Evolutionary conservation across 2,113 vertebrate species (phyloP).

Genomic region (Microtus oregoni): DNA sequence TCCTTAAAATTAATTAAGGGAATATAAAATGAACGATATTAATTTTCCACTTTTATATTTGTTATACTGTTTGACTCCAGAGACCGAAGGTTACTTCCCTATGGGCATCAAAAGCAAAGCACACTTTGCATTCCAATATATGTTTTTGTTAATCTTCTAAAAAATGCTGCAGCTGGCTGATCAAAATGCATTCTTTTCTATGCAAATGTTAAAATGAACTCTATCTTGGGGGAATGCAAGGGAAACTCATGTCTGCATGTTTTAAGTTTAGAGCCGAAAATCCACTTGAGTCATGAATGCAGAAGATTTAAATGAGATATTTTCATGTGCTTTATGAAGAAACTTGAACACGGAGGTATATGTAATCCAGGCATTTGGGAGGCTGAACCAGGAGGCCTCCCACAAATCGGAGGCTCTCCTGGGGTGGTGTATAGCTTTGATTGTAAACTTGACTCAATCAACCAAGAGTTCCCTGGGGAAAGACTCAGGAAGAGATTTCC

Average conservation of each 20-base stretch:
- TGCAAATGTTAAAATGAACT: background rate
- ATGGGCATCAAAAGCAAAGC: background rate
- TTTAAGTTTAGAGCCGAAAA: constrained; percentile 28
- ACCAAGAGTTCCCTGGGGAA: no score
- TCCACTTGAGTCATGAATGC: background rate
- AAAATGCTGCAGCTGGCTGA: background rate
- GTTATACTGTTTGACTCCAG: background rate
- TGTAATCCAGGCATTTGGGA: background rate
- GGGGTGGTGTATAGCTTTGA: background rate
- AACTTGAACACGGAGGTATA: background rate
- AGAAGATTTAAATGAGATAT: background rate
- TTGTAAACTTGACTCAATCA: background rate
- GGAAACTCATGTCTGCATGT: background rate
- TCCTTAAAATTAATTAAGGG: background rate
- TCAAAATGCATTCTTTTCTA: constrained; percentile 23
- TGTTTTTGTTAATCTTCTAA: constrained; percentile 38
- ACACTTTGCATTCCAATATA: background rate
- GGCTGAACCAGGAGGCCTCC: no score
- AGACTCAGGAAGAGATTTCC: background rate
- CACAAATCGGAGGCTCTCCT: background rate
- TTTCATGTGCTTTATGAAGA: background rate
- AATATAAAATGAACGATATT: background rate
- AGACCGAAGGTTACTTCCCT: background rate
- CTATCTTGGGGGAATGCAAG: background rate
- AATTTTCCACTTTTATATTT: background rate